Evolutionary conservation across 2,113 vertebrate species (phyloP).

Genomic region (Percina caprodes): DNA sequence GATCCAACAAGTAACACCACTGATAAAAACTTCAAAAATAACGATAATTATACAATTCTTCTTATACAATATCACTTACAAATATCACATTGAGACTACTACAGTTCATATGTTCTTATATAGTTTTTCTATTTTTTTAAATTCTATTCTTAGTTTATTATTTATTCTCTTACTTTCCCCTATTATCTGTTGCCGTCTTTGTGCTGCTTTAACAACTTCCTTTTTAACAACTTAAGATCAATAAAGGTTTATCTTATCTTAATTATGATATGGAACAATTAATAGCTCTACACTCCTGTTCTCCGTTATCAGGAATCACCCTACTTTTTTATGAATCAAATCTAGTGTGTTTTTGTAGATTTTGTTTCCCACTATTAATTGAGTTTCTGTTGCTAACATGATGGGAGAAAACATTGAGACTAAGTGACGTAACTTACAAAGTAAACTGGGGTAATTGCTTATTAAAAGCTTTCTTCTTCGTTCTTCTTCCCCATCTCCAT

Average conservation of each 20-base stretch:
- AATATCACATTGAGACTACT: background rate
- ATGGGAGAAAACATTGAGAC: background rate
- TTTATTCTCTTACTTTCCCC: too few species aligned
- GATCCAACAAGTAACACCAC: background rate
- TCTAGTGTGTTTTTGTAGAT: background rate
- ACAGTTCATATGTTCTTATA: too few species aligned
- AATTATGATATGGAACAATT: background rate
- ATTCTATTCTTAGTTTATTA: too few species aligned
- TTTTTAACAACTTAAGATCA: too few species aligned
- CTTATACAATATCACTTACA: background rate
- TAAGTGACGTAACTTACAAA: background rate
- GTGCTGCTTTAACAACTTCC: too few species aligned
- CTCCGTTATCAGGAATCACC: background rate
- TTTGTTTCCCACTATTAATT: background rate
- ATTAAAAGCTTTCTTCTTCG: background rate
- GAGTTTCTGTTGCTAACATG: background rate
- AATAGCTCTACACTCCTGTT: background rate
- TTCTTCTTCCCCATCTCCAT: background rate
- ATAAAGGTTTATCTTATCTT: too few species aligned
- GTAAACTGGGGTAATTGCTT: background rate
- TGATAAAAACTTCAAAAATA: background rate
- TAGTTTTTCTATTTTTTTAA: too few species aligned
- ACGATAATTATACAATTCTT: background rate
- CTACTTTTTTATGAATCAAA: background rate
- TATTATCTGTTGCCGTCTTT: too few species aligned